Evolutionary conservation across 2,113 vertebrate species (phyloP).

Genomic region (Todiramphus saurophagus): DNA sequence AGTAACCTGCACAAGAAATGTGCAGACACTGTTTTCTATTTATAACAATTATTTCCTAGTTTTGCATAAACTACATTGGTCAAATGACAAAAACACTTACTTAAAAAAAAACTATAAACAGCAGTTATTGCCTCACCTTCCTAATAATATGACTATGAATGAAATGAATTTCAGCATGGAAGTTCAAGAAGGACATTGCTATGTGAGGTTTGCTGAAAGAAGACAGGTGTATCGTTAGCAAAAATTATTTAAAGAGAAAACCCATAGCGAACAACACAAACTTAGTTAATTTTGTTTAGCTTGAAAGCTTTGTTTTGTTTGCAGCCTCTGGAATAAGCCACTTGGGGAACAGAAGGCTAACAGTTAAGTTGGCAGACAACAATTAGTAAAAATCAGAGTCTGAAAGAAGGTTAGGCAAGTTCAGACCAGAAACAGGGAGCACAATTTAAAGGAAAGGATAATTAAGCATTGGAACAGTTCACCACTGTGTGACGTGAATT

Average conservation of each 20-base stretch:
- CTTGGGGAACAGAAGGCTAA: background rate
- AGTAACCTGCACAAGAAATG: background rate
- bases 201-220: background rate
- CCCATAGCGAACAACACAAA: background rate
- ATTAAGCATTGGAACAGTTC: background rate
- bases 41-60: background rate
- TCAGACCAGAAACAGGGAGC: background rate
- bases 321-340: background rate
- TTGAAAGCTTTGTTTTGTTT: background rate
- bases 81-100: background rate
- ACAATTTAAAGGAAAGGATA: background rate
- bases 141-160: background rate
- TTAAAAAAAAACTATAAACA: background rate
- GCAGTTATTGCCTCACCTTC: background rate
- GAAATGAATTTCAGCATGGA: background rate
- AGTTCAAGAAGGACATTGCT: background rate
- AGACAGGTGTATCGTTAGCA: fast-evolving
- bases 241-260: background rate
- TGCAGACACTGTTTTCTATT: background rate
- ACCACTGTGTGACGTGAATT: background rate
- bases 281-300: background rate
- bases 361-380: background rate
- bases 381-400: background rate
- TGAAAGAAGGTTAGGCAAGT: background rate
- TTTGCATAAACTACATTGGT: background rate